These are phyloP conservation scores for Paralinhomoeus sp. DNA, from an alignment of 2,888 invertebrate genomes.

Conservation along the genomic window DNA sequence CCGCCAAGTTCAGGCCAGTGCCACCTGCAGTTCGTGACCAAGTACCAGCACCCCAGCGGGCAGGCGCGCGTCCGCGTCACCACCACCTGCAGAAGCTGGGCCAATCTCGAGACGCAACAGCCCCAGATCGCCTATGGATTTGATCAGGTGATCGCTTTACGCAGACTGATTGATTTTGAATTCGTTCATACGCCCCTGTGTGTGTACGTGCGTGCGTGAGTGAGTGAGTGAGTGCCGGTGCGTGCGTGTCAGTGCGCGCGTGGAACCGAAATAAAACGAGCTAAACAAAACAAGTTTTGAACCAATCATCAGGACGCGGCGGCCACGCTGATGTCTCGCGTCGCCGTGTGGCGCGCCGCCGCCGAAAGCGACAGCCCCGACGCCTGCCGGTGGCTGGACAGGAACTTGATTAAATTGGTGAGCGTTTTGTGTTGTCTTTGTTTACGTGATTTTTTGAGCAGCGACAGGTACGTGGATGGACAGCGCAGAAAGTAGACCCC, in stretches of 20 bases:
- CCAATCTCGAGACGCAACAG: constrained; percentile 49
- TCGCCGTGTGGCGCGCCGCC: constrained; percentile 73
- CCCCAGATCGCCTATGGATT: constrained; percentile 33
- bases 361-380: constrained; percentile 66
- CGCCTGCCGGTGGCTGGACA: constrained; percentile 89
- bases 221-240: too few relatives aligned
- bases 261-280: too few relatives aligned
- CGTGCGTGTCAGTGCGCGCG: too few relatives aligned
- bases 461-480: too few relatives aligned
- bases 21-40: constrained; percentile 88
- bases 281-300: too few relatives aligned
- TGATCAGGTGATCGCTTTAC: constrained; percentile 25
- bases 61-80: constrained; percentile 82
- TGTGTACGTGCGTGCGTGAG: too few relatives aligned
- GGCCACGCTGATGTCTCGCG: constrained; percentile 82
- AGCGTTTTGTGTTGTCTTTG: too few relatives aligned
- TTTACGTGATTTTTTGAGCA: too few relatives aligned
- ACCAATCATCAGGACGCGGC: constrained; percentile 95
- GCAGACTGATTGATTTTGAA: not conserved
- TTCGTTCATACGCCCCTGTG: not conserved
- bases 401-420: constrained; percentile 86
- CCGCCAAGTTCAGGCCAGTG: too few relatives aligned
- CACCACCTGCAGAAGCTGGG: constrained; percentile 88
- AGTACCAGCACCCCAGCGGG: constrained; percentile 91
- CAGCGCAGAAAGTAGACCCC: too few relatives aligned